A percentile compares a stretch with the other conserved stretches of the same genome.
These are phyloP conservation scores for Pseudochirops cupreus DNA, from an alignment of 2,797 vertebrate genomes.

Conservation along the genomic window DNA sequence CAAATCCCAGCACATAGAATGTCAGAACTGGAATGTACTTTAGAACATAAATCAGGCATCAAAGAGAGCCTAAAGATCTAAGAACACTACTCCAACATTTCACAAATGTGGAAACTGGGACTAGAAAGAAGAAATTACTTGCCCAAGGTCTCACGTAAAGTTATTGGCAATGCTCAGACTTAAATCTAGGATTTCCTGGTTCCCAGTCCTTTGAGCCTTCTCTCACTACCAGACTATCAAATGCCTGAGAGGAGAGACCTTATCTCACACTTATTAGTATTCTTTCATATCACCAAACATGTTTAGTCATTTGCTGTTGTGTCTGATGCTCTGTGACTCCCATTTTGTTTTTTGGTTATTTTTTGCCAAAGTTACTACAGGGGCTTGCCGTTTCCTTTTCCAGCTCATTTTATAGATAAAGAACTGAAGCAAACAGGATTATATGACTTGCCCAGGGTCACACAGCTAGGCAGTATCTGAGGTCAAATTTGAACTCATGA, in stretches of 20 bases:
- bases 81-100: background rate
- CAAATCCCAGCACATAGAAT: background rate
- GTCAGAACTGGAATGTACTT: background rate
- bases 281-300: background rate
- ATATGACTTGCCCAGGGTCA: background rate
- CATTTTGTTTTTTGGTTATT: background rate
- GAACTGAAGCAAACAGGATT: background rate
- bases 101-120: constrained; percentile 33
- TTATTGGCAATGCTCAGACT: background rate
- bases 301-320: background rate
- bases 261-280: background rate
- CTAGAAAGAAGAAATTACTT: background rate
- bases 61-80: background rate
- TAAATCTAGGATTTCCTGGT: background rate
- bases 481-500: background rate
- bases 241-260: background rate
- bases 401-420: background rate
- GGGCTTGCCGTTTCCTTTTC: background rate
- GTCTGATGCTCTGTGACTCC: background rate
- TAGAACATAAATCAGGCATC: background rate
- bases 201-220: background rate
- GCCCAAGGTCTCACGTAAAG: background rate
- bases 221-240: background rate
- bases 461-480: background rate
- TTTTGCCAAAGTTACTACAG: background rate